Conservation (phyloP, 1,140 invertebrate genomes). For the Manduca sexta region DNA sequence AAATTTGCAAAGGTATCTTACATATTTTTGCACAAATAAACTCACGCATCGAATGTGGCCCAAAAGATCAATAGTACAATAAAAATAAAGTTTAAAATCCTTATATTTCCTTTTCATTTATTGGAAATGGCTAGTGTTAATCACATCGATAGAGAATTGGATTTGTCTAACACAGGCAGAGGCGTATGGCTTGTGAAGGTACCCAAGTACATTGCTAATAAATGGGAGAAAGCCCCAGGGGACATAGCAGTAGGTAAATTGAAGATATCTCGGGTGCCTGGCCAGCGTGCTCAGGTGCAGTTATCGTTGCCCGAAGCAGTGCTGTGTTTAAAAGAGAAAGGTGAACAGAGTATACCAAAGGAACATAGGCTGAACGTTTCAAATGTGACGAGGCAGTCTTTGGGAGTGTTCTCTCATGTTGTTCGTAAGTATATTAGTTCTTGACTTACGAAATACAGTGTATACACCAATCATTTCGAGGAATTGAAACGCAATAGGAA, state of each 20-base stretch:
- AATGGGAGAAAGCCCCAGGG: conserved; percentile 88
- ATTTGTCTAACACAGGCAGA: conserved; percentile 89
- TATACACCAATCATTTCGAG: too few species aligned
- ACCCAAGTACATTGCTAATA: conserved; percentile 94
- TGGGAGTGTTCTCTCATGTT: conserved; percentile 91
- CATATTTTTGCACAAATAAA: too few species aligned
- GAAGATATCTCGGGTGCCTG: conserved; percentile 73
- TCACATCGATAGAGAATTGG: conserved; percentile 83
- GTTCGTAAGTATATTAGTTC: conserved; percentile 73
- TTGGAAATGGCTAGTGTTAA: conserved; percentile 46
- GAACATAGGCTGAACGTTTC: conserved; percentile 93
- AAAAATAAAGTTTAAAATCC: too few species aligned
- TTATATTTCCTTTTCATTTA: neutral
- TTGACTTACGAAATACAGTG: too few species aligned
- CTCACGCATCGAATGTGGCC: too few species aligned
- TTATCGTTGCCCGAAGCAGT: conserved; percentile 75
- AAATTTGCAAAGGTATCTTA: too few species aligned
- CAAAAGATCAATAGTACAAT: too few species aligned
- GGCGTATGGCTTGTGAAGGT: conserved; percentile 98
- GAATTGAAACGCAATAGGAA: too few species aligned
- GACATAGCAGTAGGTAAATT: conserved; percentile 76
- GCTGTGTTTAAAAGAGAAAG: conserved; percentile 80
- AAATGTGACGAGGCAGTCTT: conserved; percentile 88
- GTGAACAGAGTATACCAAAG: conserved; percentile 85
- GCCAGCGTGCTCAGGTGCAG: conserved; percentile 75